Evolutionary conservation across 2,888 invertebrate genomes (phyloP).

Genomic region (Tuberolachnus salignus): DNA sequence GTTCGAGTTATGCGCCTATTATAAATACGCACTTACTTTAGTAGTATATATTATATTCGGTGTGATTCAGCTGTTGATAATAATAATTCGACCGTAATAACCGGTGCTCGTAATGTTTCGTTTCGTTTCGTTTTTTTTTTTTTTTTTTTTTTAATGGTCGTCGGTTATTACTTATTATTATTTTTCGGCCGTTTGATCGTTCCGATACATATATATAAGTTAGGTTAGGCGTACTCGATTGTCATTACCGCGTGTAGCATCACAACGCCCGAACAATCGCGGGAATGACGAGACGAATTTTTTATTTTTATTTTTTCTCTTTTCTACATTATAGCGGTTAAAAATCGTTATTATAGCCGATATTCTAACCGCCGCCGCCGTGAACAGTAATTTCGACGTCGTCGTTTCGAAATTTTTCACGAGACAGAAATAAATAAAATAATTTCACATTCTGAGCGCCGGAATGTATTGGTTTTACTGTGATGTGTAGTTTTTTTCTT

Average conservation of each 20-base stretch:
- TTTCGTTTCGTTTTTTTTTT: too few relatives aligned
- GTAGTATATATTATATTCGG: neutral
- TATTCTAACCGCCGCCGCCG: too few relatives aligned
- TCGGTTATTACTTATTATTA: neutral
- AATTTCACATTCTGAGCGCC: too few relatives aligned
- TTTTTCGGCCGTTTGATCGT: neutral
- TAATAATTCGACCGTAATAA: conserved; percentile 7
- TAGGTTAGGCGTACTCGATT: neutral
- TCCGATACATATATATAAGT: neutral
- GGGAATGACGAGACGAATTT: conserved; percentile 30
- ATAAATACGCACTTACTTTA: neutral
- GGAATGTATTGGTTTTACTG: too few relatives aligned
- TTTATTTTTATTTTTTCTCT: too few relatives aligned
- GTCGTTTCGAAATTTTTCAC: too few relatives aligned
- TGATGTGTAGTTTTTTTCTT: too few relatives aligned
- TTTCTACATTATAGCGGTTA: neutral
- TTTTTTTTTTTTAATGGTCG: neutral
- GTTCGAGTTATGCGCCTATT: neutral
- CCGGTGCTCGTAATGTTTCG: neutral
- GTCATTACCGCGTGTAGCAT: neutral
- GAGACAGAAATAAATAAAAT: too few relatives aligned
- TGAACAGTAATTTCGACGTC: too few relatives aligned
- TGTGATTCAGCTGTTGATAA: conserved; percentile 2
- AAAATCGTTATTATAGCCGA: too few relatives aligned
- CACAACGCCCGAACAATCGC: neutral